phyloP scores from a whole-genome alignment of 1,140 invertebrate genomes.

The Piezodorus guildinii region DNA sequence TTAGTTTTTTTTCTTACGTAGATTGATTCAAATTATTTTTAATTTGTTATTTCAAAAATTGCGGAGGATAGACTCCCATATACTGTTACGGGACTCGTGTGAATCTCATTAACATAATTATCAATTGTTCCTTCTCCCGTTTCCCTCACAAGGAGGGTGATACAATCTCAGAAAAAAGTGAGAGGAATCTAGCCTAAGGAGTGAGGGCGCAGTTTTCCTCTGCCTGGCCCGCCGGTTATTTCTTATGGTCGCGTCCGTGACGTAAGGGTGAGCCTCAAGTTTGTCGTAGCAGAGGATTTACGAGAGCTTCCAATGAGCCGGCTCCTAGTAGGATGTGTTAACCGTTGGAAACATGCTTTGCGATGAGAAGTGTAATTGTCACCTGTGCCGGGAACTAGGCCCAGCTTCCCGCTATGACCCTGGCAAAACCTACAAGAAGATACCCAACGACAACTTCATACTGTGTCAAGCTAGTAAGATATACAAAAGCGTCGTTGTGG shows the following conservation, averaged over 20 bases:
- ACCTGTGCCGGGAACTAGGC: conserved; percentile 45
- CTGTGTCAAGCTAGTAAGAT: conserved; percentile 39
- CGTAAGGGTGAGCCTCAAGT: background rate
- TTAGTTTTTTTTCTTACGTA: too few species aligned
- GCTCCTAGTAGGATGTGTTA: conserved; percentile 11
- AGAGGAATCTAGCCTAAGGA: background rate
- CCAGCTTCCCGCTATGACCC: conserved; percentile 32
- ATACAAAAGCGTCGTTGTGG: conserved; percentile 26
- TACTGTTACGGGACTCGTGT: background rate
- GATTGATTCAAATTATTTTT: too few species aligned
- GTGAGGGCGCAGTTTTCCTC: background rate
- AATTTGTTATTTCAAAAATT: too few species aligned
- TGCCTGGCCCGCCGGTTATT: conserved; percentile 7
- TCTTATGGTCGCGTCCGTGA: background rate
- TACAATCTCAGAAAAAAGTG: background rate
- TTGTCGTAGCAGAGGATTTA: background rate
- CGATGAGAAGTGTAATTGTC: conserved; percentile 42
- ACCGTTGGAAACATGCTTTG: conserved; percentile 35
- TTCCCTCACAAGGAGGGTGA: conserved; percentile 22
- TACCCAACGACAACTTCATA: conserved; percentile 38
- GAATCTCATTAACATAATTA: conserved; percentile 12
- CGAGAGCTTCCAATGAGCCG: too few species aligned
- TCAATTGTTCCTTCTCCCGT: background rate
- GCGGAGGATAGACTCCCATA: background rate
- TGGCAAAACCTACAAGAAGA: background rate